Base-by-base conservation (phyloP, 1,140 invertebrate genomes). In the Eumeta japonica region DNA sequence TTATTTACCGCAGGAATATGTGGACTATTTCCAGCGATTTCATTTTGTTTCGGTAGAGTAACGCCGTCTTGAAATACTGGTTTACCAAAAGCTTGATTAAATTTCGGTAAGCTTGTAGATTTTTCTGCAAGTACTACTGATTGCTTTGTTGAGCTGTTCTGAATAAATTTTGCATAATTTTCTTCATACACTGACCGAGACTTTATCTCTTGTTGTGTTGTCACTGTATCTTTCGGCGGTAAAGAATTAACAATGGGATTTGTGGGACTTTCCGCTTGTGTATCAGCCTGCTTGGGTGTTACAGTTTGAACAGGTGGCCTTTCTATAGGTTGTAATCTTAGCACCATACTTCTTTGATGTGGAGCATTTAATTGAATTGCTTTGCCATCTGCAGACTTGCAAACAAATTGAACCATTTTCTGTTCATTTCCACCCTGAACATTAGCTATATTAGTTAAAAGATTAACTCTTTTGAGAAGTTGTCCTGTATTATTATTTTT, bases 61-160 rank as follows among this genome's bases (percentile, higher is more conserved):
- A n/a, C n/a, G 3, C 58, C 65, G 27, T 77, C 75, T 62, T 82
- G 77, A 55, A 75, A 80, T 16, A 78, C 72, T 27, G 77, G 72
- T 62, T 87, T 87, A 3, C 86, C 84, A 57, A 89, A 89, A 2
- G 84, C 87, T 62, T 88, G 86, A 52, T 88, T 86, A 59, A 89
- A 89, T 61, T 88, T 88, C 2, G 87, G 87, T 41, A 89, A 59
- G 33, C 58, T 72, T 9, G 59, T 72, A 5, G 60, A 58, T 41
- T 70, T 64, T 50, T 75, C 68, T 7, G 50, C 20, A 28, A 42
- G 48, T 9, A 45, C 37, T 9, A 52, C 30, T 31, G 62, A 46
- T 47, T 68, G 66, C 16, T 45, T 64, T 32, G 60, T 66, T 15
- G 54, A 55, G 2, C 44, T 38, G 35, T 61, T 72, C 48, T 78